These are phyloP conservation scores for Pimpla rufipes DNA, from an alignment of 2,888 invertebrate species.

Conservation along the genomic window DNA sequence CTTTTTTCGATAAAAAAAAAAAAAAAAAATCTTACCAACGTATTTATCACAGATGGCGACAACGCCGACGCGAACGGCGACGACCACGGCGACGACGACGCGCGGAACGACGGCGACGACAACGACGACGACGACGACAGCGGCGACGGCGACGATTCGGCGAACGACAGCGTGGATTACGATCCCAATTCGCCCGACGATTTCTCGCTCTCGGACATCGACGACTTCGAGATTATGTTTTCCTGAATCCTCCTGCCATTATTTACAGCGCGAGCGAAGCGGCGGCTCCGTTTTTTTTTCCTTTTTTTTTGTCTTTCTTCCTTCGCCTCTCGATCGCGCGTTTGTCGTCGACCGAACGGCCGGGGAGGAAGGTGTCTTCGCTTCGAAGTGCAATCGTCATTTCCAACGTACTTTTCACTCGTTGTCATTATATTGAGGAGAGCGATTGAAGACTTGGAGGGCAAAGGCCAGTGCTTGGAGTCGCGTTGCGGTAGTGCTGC, in stretches of 20 bases:
- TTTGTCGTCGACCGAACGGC: neutral
- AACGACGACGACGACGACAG: conserved; percentile 78
- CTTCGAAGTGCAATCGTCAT: conserved; percentile 14
- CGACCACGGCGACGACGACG: conserved; percentile 75
- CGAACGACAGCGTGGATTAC: conserved; percentile 78
- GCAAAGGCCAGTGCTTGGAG: neutral
- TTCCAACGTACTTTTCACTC: conserved; percentile 27
- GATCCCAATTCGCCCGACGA: conserved; percentile 77
- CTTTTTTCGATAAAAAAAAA: conserved; percentile 17
- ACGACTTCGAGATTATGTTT: conserved; percentile 79
- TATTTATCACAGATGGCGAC: conserved; percentile 71
- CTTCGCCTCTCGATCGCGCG: neutral
- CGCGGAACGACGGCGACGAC: conserved; percentile 75
- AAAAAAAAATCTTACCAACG: neutral
- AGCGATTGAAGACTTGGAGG: neutral
- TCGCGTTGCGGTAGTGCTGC: neutral
- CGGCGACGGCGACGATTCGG: conserved; percentile 80
- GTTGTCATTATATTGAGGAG: conserved; percentile 24
- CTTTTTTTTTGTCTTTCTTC: neutral
- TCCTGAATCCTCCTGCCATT: conserved; percentile 72
- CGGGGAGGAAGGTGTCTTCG: conserved; percentile 19
- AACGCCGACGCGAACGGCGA: conserved; percentile 75
- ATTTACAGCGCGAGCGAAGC: conserved; percentile 39
- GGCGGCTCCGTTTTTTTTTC: conserved; percentile 4
- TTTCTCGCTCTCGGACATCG: conserved; percentile 79